Evolutionary conservation across 1,140 invertebrate genomes (phyloP).

Genomic region (Zaprionus camerounensis): DNA sequence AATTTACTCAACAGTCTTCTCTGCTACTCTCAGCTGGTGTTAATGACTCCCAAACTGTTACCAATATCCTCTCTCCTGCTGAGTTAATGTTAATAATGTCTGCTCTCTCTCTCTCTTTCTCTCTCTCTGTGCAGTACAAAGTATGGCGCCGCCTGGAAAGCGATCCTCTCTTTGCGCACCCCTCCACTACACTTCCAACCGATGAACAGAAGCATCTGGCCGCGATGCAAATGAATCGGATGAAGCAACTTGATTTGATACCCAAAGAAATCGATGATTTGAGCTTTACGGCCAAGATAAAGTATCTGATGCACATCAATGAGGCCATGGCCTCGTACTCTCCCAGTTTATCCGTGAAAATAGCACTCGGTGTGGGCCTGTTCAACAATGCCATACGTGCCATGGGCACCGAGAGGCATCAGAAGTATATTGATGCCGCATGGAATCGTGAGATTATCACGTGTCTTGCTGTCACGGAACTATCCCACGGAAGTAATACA

Average conservation of each 20-base stretch:
- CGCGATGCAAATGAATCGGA: conserved; percentile 87
- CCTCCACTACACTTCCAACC: conserved; percentile 86
- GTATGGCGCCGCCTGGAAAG: conserved; percentile 92
- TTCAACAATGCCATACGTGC: conserved; percentile 89
- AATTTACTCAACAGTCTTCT: background rate
- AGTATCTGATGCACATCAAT: conserved; percentile 89
- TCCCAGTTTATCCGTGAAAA: conserved; percentile 89
- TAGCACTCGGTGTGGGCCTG: conserved; percentile 88
- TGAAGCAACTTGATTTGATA: conserved; percentile 86
- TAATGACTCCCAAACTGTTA: background rate
- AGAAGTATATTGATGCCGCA: conserved; percentile 88
- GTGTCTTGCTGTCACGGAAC: conserved; percentile 96
- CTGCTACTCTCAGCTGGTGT: background rate
- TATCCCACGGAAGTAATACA: conserved; percentile 97
- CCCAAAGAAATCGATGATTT: conserved; percentile 86
- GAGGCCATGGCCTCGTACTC: conserved; percentile 88
- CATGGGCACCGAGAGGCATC: conserved; percentile 91
- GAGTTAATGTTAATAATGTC: background rate
- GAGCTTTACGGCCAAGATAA: conserved; percentile 88
- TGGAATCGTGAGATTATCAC: conserved; percentile 90
- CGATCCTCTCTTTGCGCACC: conserved; percentile 91
- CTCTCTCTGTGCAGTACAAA: conserved; percentile 87
- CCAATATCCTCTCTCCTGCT: background rate
- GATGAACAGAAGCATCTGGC: conserved; percentile 89
- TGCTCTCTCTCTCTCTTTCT: background rate